A percentile compares a stretch with the other conserved stretches of the same genome.
These are phyloP conservation scores for Mesocricetus auratus DNA, from an alignment of 2,113 vertebrate genomes.

Conservation along the genomic window DNA sequence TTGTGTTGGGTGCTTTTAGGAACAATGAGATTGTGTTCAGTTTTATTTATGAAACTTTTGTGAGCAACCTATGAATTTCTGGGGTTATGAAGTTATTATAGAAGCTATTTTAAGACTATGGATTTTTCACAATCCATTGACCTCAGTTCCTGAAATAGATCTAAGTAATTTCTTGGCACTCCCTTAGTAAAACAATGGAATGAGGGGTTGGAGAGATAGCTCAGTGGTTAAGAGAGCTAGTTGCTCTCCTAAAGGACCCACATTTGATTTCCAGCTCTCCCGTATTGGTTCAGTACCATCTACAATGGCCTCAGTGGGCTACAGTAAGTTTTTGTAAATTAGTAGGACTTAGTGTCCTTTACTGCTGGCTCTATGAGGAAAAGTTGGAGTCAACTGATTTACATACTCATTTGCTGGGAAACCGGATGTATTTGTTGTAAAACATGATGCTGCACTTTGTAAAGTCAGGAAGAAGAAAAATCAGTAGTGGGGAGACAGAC, in stretches of 20 bases:
- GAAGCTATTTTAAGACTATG: not conserved
- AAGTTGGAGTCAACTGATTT: conserved; percentile 2
- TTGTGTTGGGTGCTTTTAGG: not conserved
- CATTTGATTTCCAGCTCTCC: not conserved
- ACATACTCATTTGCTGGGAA: conserved; percentile 3
- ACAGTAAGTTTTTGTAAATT: not conserved
- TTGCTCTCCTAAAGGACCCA: not conserved
- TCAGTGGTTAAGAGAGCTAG: not conserved
- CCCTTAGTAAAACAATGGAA: not conserved
- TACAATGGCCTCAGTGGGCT: not conserved
- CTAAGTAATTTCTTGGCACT: conserved; percentile 29
- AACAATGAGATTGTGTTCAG: not conserved
- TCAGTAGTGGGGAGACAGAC: not conserved
- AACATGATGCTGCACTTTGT: not conserved
- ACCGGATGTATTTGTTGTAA: not conserved
- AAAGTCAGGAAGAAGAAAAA: conserved; percentile 23
- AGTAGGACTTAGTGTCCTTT: not conserved
- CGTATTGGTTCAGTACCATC: not conserved
- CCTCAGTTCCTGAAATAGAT: not conserved
- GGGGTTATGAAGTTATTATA: not conserved
- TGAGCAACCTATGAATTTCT: not conserved
- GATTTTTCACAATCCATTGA: conserved; percentile 9
- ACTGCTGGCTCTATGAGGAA: not conserved
- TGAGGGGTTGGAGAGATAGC: not conserved
- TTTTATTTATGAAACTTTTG: not conserved